These are phyloP conservation scores for Coreius guichenoti DNA, from an alignment of 2,797 vertebrate genomes.

Conservation along the genomic window DNA sequence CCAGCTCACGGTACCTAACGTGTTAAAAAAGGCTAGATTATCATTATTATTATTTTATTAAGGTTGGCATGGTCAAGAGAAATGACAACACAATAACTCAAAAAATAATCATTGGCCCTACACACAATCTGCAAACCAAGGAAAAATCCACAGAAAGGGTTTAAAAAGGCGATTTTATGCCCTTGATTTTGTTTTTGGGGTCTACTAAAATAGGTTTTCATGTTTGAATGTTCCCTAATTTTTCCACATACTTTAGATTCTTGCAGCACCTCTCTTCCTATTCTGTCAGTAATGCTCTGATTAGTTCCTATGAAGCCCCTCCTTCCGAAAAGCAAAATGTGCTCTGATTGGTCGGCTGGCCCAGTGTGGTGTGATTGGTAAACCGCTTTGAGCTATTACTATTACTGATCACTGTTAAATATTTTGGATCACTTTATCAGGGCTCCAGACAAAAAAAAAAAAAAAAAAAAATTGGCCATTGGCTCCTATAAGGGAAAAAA, in stretches of 20 bases:
- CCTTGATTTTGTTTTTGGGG: neutral
- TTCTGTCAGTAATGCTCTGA: neutral
- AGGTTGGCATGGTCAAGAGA: neutral
- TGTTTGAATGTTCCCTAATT: neutral
- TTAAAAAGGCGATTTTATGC: neutral
- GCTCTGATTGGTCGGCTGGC: no score
- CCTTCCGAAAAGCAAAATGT: no score
- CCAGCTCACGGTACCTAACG: constrained; percentile 63
- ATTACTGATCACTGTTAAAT: neutral
- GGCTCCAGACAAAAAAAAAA: no score
- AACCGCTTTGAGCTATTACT: neutral
- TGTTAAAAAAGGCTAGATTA: neutral
- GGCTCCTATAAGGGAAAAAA: no score
- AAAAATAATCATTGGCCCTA: neutral
- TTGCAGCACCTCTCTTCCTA: neutral
- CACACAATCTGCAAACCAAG: neutral
- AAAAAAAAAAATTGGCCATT: no score
- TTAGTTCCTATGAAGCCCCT: no score
- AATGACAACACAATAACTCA: neutral
- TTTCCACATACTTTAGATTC: neutral
- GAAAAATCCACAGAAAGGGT: neutral
- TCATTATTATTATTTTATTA: neutral
- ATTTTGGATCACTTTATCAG: neutral
- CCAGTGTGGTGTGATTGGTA: no score
- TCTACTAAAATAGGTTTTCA: neutral